Conservation (phyloP, 2,888 invertebrate species). For the Agonopterix arenella region DNA sequence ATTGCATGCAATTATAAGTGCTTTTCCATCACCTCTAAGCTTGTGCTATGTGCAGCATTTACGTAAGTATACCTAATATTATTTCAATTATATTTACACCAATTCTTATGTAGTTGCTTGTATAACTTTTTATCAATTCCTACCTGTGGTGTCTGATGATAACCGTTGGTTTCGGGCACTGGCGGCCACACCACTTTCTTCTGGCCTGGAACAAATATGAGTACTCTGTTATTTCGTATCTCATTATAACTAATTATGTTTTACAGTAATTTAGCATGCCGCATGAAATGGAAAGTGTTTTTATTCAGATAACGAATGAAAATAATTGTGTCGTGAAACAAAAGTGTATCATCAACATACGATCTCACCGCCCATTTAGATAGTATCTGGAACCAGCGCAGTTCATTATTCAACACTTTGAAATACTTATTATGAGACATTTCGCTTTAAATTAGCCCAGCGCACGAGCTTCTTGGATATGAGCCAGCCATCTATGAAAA, state of each 20-base stretch:
- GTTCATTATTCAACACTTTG: slow-evolving; percentile 44
- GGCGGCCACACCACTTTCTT: slow-evolving; percentile 94
- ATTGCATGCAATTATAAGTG: slow-evolving; percentile 42
- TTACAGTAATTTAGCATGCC: background rate
- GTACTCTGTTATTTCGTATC: too few species aligned
- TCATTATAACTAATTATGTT: too few species aligned
- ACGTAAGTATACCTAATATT: slow-evolving; percentile 20
- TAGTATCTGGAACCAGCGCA: slow-evolving; percentile 16
- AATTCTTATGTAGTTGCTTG: background rate
- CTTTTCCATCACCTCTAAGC: slow-evolving; percentile 41
- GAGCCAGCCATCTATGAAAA: slow-evolving; percentile 51
- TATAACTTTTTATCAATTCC: slow-evolving; percentile 11
- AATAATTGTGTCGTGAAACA: slow-evolving; percentile 6
- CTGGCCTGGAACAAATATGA: slow-evolving; percentile 78
- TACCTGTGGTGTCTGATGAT: slow-evolving; percentile 80
- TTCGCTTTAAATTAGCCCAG: slow-evolving; percentile 61
- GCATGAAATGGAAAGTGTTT: slow-evolving; percentile 1
- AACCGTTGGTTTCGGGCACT: slow-evolving; percentile 81
- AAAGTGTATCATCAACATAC: slow-evolving; percentile 3
- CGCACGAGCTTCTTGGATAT: slow-evolving; percentile 53
- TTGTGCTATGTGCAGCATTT: slow-evolving; percentile 47
- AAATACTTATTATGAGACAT: slow-evolving; percentile 62
- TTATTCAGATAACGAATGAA: slow-evolving; percentile 1
- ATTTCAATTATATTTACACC: background rate
- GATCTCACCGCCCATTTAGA: slow-evolving; percentile 6